phyloP scores from a whole-genome alignment of 2,888 invertebrate species.

The Hypomecis atomaria region DNA sequence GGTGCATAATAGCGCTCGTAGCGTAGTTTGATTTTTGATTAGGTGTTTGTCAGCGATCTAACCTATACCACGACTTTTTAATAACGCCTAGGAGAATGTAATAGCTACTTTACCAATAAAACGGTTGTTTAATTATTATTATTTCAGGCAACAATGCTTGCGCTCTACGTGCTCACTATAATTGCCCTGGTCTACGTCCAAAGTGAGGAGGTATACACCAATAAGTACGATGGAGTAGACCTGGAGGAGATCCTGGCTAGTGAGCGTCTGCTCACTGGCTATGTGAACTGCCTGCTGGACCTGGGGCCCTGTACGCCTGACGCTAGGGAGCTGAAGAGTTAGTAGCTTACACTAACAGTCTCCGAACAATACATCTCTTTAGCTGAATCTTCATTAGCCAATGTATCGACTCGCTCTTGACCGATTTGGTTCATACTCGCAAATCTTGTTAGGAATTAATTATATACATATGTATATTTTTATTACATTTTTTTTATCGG shows the following conservation, averaged over 20 bases:
- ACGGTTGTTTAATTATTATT: not conserved
- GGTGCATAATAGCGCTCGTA: too few relatives aligned
- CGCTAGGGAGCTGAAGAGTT: constrained; percentile 89
- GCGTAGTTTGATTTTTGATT: too few relatives aligned
- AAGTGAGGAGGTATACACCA: constrained; percentile 79
- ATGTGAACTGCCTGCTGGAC: constrained; percentile 88
- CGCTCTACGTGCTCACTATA: constrained; percentile 40
- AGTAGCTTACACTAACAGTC: constrained; percentile 8
- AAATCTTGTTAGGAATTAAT: too few relatives aligned
- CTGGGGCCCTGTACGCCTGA: constrained; percentile 89
- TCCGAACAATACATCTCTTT: too few relatives aligned
- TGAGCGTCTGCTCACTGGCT: constrained; percentile 88
- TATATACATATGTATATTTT: too few relatives aligned
- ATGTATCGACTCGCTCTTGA: too few relatives aligned
- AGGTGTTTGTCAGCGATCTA: too few relatives aligned
- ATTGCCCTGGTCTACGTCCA: constrained; percentile 39
- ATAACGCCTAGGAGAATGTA: not conserved
- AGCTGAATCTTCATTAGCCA: too few relatives aligned
- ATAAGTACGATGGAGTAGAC: constrained; percentile 89
- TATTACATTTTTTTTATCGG: too few relatives aligned
- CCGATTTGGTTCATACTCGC: too few relatives aligned
- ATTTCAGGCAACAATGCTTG: constrained; percentile 45
- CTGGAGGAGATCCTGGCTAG: constrained; percentile 88
- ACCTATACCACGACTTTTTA: too few relatives aligned
- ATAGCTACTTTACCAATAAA: not conserved